These are phyloP conservation scores for Megaleporinus macrocephalus DNA, from an alignment of 2,113 vertebrate genomes.

Conservation along the genomic window DNA sequence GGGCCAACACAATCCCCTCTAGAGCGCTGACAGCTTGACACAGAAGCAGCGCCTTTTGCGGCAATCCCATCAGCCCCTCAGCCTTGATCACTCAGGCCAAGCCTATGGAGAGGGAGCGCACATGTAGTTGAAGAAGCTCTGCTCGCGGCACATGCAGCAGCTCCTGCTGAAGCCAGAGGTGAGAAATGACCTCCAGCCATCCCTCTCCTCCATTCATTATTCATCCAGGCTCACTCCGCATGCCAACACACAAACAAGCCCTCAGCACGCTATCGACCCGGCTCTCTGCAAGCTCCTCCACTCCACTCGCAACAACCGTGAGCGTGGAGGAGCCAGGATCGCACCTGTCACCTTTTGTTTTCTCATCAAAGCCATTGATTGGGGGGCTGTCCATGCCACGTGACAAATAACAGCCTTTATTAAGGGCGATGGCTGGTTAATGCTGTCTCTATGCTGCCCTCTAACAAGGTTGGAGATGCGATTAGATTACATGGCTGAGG, in stretches of 20 bases:
- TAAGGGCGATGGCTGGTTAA: conserved; percentile 30
- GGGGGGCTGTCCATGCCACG: conserved; percentile 23
- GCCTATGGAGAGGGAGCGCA: not conserved
- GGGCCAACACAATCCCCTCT: conserved; percentile 10
- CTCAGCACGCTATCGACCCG: conserved; percentile 23
- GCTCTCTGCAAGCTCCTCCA: not conserved
- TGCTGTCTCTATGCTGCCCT: conserved; percentile 24
- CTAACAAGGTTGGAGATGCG: conserved; percentile 34
- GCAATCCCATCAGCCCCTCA: conserved; percentile 26
- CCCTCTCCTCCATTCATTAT: conserved; percentile 50
- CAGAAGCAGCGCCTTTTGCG: conserved; percentile 5
- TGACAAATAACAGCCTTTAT: conserved; percentile 44
- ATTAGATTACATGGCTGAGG: conserved; percentile 21
- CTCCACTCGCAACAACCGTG: not conserved
- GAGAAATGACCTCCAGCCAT: conserved; percentile 40
- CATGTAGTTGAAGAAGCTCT: conserved; percentile 27
- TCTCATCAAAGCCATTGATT: conserved; percentile 43
- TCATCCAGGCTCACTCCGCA: conserved; percentile 38
- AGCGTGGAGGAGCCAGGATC: conserved; percentile 5
- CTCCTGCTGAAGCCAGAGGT: conserved; percentile 38
- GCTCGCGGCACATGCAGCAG: conserved; percentile 18
- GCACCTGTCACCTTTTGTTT: conserved; percentile 34
- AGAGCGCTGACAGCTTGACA: conserved; percentile 13
- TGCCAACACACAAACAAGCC: conserved; percentile 47
- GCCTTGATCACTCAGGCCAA: conserved; percentile 28